phyloP scores from a whole-genome alignment of 2,797 vertebrate species.

The Coendou prehensilis region DNA sequence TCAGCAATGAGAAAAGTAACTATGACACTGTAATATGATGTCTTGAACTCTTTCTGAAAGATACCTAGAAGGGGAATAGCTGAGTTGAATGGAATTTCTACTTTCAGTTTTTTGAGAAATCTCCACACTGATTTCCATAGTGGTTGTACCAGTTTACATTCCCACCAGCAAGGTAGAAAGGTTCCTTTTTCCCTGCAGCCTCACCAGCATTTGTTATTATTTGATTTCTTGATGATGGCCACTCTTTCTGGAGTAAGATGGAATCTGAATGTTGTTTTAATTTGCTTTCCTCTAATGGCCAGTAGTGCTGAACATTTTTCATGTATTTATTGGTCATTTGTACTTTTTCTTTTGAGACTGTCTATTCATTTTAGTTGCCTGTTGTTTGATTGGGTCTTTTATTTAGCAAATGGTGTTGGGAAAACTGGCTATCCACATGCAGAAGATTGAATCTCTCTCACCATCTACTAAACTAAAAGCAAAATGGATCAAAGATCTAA shows the following conservation, averaged over 20 bases:
- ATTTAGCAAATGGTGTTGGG: not conserved
- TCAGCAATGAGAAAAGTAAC: not conserved
- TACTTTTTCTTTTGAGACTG: not conserved
- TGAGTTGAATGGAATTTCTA: not conserved
- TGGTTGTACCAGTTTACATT: not conserved
- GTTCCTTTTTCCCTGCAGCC: not conserved
- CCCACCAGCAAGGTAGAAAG: not conserved
- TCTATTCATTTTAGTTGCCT: not conserved
- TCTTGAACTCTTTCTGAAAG: not conserved
- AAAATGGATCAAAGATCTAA: not conserved
- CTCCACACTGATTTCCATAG: not conserved
- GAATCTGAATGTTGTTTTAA: not conserved
- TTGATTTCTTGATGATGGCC: not conserved
- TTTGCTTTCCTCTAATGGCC: not conserved
- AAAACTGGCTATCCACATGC: not conserved
- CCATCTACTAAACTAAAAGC: not conserved
- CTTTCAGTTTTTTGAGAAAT: not conserved
- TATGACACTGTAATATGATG: not conserved
- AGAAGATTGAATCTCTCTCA: not conserved
- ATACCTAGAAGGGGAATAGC: not conserved
- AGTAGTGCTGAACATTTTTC: not conserved
- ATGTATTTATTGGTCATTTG: not conserved
- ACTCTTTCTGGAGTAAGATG: not conserved
- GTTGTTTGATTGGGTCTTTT: not conserved
- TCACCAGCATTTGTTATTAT: not conserved